phyloP scores from a whole-genome alignment of 1,140 invertebrate species.

The Macrobrachium rosenbergii region DNA sequence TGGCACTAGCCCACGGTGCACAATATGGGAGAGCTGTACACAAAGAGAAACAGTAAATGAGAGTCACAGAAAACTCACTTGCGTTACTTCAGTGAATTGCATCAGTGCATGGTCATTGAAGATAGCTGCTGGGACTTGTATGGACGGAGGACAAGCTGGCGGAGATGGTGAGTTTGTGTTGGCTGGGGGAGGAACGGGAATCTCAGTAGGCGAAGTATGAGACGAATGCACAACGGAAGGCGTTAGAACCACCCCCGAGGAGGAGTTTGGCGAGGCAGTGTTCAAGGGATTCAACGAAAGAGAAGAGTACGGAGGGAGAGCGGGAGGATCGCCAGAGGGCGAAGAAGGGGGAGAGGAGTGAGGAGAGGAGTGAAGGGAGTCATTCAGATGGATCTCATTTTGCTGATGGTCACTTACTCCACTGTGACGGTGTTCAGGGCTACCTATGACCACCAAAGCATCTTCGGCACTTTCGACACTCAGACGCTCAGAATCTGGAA shows the following conservation, averaged over 20 bases:
- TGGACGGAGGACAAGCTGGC: slow-evolving; percentile 41
- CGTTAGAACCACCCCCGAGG: background rate
- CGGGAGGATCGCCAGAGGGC: background rate
- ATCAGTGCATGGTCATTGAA: slow-evolving; percentile 61
- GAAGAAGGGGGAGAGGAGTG: slow-evolving; percentile 47
- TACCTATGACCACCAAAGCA: slow-evolving; percentile 67
- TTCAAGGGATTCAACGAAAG: background rate
- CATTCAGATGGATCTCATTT: slow-evolving; percentile 6
- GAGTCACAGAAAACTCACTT: slow-evolving; percentile 20
- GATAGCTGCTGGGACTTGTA: slow-evolving; percentile 54
- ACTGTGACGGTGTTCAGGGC: slow-evolving; percentile 28
- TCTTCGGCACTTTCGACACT: slow-evolving; percentile 71
- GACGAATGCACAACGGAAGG: background rate
- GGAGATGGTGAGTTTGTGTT: slow-evolving; percentile 27
- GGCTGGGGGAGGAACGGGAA: background rate
- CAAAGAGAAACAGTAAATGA: background rate
- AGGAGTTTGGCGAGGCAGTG: background rate
- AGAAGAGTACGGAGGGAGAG: slow-evolving; percentile 23
- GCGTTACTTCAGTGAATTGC: slow-evolving; percentile 58
- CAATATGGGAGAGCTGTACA: too few species aligned
- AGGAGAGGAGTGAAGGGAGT: slow-evolving; percentile 29
- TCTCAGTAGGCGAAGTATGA: background rate
- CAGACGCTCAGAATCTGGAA: slow-evolving; percentile 62
- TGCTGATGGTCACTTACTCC: background rate
- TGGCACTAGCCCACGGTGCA: too few species aligned